phyloP scores from a whole-genome alignment of 2,888 invertebrate genomes.

The Netelia inedita region DNA sequence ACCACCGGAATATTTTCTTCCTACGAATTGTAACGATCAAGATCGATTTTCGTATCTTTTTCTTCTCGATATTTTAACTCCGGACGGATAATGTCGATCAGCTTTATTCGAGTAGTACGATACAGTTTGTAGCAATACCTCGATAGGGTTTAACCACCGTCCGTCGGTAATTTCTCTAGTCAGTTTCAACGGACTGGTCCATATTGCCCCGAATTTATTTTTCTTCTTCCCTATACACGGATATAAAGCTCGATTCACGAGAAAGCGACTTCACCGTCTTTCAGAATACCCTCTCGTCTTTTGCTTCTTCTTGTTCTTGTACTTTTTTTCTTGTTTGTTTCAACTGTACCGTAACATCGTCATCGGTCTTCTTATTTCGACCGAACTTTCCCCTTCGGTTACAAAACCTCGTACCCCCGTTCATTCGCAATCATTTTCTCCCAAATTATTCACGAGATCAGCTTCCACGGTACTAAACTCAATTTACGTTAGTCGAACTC shows the following conservation, averaged over 20 bases:
- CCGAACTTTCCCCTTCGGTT: slow-evolving; percentile 6
- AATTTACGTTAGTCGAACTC: background rate
- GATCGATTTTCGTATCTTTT: too few relatives aligned
- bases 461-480: background rate
- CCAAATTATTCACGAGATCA: slow-evolving; percentile 40
- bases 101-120: too few relatives aligned
- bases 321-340: background rate
- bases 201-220: too few relatives aligned
- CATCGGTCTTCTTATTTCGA: slow-evolving; percentile 6
- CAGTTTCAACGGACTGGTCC: too few relatives aligned
- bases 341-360: background rate
- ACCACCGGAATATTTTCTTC: too few relatives aligned
- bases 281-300: background rate
- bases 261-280: slow-evolving; percentile 8
- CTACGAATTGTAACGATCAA: too few relatives aligned
- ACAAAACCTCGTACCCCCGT: slow-evolving; percentile 18
- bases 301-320: background rate
- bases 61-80: background rate
- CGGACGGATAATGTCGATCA: too few relatives aligned
- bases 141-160: too few relatives aligned
- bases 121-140: too few relatives aligned
- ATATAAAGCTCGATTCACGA: background rate
- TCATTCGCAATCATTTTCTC: slow-evolving; percentile 32
- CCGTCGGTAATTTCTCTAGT: too few relatives aligned
- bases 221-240: background rate